Conservation (phyloP, 1,140 invertebrate genomes). For the Drosophila elegans region DNA sequence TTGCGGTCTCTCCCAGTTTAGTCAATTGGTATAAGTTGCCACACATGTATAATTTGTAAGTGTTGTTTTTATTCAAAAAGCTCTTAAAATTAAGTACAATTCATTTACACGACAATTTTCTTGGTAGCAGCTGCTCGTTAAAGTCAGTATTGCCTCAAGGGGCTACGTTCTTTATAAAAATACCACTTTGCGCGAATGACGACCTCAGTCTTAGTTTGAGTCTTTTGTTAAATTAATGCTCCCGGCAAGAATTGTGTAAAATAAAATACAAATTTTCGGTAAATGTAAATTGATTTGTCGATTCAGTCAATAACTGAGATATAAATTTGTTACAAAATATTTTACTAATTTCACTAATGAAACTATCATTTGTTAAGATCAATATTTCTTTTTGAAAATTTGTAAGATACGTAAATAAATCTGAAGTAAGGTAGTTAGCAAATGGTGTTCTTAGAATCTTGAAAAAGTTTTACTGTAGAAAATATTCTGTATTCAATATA, state of each 20-base stretch:
- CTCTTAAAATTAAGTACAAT: conserved; percentile 19
- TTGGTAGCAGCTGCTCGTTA: conserved; percentile 47
- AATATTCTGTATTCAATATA: too few relatives aligned
- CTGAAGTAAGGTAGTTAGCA: too few relatives aligned
- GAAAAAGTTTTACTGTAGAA: too few relatives aligned
- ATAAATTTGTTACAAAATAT: too few relatives aligned
- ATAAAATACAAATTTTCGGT: not conserved
- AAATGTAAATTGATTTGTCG: not conserved
- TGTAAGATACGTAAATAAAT: too few relatives aligned
- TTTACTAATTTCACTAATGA: too few relatives aligned
- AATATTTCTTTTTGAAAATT: too few relatives aligned
- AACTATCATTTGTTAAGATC: too few relatives aligned
- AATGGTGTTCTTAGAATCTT: too few relatives aligned
- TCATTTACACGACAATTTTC: conserved; percentile 14
- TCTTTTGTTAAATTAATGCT: not conserved
- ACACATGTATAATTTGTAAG: conserved; percentile 10
- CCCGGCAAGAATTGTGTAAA: not conserved
- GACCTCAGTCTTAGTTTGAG: not conserved
- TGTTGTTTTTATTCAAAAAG: conserved; percentile 12
- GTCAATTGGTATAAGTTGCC: conserved; percentile 5
- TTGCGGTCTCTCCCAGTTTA: conserved; percentile 31
- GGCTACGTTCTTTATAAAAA: not conserved
- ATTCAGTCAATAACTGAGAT: not conserved
- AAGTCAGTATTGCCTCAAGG: conserved; percentile 10
- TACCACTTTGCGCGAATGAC: not conserved